Percentiles rank a stretch among this genome's conserved stretches.
Evolutionary conservation across 2,113 vertebrate genomes (phyloP).

Genomic region (Gopherus flavomarginatus): DNA sequence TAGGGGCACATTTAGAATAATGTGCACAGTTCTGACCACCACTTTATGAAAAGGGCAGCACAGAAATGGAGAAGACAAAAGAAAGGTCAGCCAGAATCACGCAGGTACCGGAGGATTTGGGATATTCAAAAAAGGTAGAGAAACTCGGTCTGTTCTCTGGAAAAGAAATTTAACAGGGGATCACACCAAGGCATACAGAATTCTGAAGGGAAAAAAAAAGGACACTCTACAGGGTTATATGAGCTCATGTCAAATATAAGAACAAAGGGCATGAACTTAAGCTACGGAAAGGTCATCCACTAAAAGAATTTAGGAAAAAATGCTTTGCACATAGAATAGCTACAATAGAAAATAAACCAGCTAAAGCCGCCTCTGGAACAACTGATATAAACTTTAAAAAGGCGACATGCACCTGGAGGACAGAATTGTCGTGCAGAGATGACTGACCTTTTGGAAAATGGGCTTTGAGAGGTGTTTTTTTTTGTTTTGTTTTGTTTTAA

Average conservation of each 20-base stretch:
- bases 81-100: background rate
- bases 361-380: conserved; percentile 50
- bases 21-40: background rate
- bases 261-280: conserved; percentile 51
- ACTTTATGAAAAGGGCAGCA: background rate
- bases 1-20: background rate
- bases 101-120: background rate
- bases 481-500: background rate
- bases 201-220: background rate
- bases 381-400: conserved; percentile 64
- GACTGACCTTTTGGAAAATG: conserved; percentile 66
- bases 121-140: background rate
- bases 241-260: conserved; percentile 20
- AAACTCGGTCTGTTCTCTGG: background rate
- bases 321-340: conserved; percentile 25
- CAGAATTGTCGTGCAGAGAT: conserved; percentile 59
- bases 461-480: background rate
- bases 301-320: conserved; percentile 53
- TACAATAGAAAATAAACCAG: conserved; percentile 61
- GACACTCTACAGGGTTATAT: background rate
- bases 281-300: conserved; percentile 55
- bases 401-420: conserved; percentile 59
- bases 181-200: background rate
- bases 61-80: background rate
- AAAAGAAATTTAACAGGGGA: conserved; percentile 14